These are phyloP conservation scores for Bellardia pandia DNA, from an alignment of 2,888 invertebrate species.

Conservation along the genomic window DNA sequence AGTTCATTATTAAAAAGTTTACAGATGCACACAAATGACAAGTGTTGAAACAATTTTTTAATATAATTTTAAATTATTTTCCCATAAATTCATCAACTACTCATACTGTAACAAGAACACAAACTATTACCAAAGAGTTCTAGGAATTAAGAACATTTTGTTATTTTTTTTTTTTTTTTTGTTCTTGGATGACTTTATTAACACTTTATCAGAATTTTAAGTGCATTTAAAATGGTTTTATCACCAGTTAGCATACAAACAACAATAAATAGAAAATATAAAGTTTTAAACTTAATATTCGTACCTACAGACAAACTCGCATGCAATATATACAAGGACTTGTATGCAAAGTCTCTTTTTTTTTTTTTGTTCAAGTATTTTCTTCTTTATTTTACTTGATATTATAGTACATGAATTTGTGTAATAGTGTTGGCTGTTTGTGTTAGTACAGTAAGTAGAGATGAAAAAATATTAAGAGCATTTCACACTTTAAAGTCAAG, in stretches of 20 bases:
- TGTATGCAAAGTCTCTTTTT: conserved; percentile 23
- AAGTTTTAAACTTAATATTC: background rate
- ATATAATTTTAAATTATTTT: conserved; percentile 35
- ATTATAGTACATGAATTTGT: background rate
- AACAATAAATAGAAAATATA: background rate
- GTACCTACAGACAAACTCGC: background rate
- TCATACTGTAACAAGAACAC: background rate
- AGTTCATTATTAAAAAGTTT: background rate
- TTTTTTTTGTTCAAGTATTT: conserved; percentile 11
- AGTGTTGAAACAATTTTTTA: conserved; percentile 2
- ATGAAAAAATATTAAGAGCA: conserved; percentile 20
- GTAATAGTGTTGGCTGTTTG: background rate
- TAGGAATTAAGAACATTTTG: conserved; percentile 17
- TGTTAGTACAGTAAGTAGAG: background rate
- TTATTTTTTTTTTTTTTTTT: conserved; percentile 29
- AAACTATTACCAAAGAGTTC: conserved; percentile 4
- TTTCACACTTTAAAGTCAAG: conserved; percentile 66
- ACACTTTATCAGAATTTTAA: conserved; percentile 53
- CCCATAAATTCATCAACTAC: conserved; percentile 54
- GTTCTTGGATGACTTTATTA: conserved; percentile 42
- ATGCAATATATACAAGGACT: background rate
- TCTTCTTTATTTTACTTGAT: conserved; percentile 5
- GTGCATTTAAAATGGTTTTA: conserved; percentile 57
- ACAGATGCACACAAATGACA: background rate
- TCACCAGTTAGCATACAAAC: conserved; percentile 45